Conservation (phyloP, 92 coral and sea anemone species). For the Palythoa grandiflora region DNA sequence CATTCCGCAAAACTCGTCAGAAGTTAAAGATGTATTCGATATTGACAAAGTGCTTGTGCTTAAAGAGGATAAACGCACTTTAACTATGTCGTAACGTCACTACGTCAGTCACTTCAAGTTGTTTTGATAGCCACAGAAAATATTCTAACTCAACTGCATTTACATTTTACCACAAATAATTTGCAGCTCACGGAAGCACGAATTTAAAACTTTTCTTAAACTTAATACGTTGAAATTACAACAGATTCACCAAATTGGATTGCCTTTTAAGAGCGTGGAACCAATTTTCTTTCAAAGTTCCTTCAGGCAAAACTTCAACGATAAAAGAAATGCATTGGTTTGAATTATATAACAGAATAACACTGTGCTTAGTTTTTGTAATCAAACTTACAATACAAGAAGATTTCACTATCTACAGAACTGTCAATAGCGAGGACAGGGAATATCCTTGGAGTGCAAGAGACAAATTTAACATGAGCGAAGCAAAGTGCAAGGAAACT, state of each 20-base stretch:
- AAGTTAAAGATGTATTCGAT: background rate
- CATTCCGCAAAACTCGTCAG: slow-evolving; percentile 5
- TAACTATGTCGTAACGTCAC: background rate
- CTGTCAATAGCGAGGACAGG: background rate
- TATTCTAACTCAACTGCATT: background rate
- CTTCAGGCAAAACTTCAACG: background rate
- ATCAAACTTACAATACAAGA: slow-evolving; percentile 5
- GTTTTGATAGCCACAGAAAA: background rate
- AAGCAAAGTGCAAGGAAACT: background rate
- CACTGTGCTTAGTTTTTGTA: background rate
- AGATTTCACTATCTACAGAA: slow-evolving; percentile 14
- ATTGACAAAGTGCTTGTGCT: background rate
- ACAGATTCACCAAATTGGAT: background rate
- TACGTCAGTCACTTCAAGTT: background rate
- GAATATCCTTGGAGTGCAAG: slow-evolving; percentile 43
- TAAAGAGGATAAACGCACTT: background rate
- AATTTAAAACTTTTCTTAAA: no score
- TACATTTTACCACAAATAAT: background rate
- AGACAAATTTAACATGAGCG: slow-evolving; percentile 25
- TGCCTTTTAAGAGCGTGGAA: background rate
- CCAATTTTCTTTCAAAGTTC: background rate
- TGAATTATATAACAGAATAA: background rate
- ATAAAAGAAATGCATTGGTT: background rate
- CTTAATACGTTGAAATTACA: background rate
- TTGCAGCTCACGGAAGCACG: background rate